phyloP scores from a whole-genome alignment of 1,140 invertebrate species.

The Reticulitermes speratus region DNA sequence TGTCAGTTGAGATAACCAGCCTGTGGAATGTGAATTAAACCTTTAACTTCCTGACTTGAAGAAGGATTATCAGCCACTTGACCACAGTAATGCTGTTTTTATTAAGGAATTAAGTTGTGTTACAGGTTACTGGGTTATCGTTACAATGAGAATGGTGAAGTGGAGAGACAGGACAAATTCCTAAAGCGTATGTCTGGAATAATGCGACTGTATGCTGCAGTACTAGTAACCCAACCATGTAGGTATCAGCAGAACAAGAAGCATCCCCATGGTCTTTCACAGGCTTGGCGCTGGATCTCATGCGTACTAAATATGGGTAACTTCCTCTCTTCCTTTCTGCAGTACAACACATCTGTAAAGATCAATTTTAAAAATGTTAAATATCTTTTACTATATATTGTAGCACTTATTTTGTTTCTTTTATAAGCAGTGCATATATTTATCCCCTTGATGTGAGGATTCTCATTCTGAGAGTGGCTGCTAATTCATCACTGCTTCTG shows the following conservation, averaged over 20 bases:
- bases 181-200: constrained; percentile 81
- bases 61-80: too few species aligned
- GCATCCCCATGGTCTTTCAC: constrained; percentile 69
- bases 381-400: too few species aligned
- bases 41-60: too few species aligned
- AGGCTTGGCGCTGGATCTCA: constrained; percentile 82
- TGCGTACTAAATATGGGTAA: constrained; percentile 69
- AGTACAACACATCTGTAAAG: neutral
- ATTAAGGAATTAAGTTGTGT: constrained; percentile 17
- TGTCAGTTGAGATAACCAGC: too few species aligned
- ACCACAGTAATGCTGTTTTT: too few species aligned
- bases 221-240: constrained; percentile 55
- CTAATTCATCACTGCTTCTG: too few species aligned
- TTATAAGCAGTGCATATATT: too few species aligned
- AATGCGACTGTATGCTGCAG: constrained; percentile 74
- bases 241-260: constrained; percentile 39
- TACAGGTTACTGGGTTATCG: constrained; percentile 54
- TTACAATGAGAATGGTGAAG: constrained; percentile 60
- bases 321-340: neutral
- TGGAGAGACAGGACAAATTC: constrained; percentile 81
- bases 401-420: too few species aligned
- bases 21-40: too few species aligned
- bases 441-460: too few species aligned
- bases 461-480: too few species aligned
- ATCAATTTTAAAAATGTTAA: neutral